phyloP scores from a whole-genome alignment of 2,888 invertebrate species.

The Nebria brevicollis region DNA sequence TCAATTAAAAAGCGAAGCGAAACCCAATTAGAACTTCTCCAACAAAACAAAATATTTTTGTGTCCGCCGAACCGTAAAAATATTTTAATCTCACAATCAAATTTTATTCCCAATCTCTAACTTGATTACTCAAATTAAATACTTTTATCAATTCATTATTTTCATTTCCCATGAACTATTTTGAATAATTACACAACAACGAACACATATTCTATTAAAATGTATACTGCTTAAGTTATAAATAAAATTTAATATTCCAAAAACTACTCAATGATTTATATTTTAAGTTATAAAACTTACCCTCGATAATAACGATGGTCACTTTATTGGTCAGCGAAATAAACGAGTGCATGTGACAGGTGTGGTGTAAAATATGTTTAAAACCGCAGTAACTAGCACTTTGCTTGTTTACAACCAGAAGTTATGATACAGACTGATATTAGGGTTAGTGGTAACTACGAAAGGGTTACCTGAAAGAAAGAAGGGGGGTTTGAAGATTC shows the following conservation, averaged over 20 bases:
- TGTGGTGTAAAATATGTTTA: background rate
- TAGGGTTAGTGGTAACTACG: constrained; percentile 10
- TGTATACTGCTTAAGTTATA: no score
- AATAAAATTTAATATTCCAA: no score
- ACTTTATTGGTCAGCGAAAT: background rate
- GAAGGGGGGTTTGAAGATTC: background rate
- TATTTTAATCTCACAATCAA: background rate
- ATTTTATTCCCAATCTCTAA: background rate
- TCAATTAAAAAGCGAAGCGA: constrained; percentile 25
- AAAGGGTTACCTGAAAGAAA: constrained; percentile 38
- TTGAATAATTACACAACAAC: no score
- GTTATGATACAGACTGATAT: constrained; percentile 7
- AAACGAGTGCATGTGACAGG: background rate
- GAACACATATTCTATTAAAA: no score
- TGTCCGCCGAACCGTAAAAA: background rate
- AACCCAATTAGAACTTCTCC: background rate
- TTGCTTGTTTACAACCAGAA: constrained; percentile 7
- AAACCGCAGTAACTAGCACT: constrained; percentile 6
- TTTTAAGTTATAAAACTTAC: no score
- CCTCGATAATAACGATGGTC: no score
- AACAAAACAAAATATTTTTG: background rate
- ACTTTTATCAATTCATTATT: background rate
- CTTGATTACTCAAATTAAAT: background rate
- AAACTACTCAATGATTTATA: no score
- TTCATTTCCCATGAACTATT: no score